Evolutionary conservation across 2,797 vertebrate species (phyloP).

Genomic region (Geotrypetes seraphini): DNA sequence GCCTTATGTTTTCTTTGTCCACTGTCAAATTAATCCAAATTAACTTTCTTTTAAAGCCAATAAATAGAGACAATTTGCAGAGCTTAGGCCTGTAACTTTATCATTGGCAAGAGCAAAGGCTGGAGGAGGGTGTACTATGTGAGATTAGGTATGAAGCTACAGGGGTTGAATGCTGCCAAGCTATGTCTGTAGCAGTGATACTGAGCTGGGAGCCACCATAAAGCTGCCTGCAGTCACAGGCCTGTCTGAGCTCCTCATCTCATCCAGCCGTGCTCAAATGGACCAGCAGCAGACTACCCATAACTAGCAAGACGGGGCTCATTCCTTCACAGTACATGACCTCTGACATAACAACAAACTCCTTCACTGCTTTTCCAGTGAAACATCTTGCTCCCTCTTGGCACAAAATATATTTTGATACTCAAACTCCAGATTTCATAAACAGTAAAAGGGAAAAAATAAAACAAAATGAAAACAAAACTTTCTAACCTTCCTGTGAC

Average conservation of each 20-base stretch:
- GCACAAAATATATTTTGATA: conserved; percentile 43
- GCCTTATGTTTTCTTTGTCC: background rate
- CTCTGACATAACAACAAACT: conserved; percentile 26
- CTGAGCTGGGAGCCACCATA: conserved; percentile 12
- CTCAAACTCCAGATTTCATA: conserved; percentile 31
- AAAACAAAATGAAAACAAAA: conserved; percentile 11
- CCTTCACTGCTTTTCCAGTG: conserved; percentile 34
- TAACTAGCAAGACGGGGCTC: conserved; percentile 12
- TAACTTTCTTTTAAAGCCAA: conserved; percentile 22
- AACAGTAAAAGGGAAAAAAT: conserved; percentile 23
- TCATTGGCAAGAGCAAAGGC: background rate
- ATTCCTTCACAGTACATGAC: conserved; percentile 17
- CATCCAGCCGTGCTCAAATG: conserved; percentile 10
- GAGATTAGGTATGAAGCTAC: rapidly evolving
- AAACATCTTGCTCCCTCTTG: conserved; percentile 26
- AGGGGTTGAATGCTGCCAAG: background rate
- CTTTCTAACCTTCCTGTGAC: conserved; percentile 14
- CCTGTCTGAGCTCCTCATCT: conserved; percentile 16
- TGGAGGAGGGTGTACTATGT: background rate
- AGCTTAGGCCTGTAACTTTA: background rate
- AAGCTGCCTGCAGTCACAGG: conserved; percentile 1
- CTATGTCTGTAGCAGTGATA: conserved; percentile 5
- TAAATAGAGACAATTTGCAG: conserved; percentile 8
- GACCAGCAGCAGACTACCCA: conserved; percentile 23
- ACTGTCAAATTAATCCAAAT: background rate